Percentiles rank a stretch among this genome's conserved stretches.
Conservation (phyloP, 2,113 vertebrate genomes). For the Hyperoodon ampullatus region DNA sequence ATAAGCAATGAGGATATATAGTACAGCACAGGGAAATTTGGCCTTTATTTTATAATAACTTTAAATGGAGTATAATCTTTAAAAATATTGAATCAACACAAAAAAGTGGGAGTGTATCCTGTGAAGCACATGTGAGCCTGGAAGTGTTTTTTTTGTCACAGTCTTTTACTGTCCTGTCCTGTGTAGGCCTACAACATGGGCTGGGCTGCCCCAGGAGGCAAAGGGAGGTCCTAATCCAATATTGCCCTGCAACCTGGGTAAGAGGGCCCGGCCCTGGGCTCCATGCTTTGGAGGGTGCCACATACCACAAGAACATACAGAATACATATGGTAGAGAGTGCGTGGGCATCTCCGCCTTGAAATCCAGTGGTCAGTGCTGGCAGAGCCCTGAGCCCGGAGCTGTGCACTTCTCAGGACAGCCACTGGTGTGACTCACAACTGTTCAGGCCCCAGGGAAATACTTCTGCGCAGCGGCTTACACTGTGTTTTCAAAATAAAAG, state of each 20-base stretch:
- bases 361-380: background rate
- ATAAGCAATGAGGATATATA: too few species aligned
- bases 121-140: background rate
- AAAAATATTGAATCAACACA: too few species aligned
- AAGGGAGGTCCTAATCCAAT: background rate
- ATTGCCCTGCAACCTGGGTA: background rate
- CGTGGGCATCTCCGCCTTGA: background rate
- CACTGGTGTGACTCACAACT: background rate
- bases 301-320: background rate
- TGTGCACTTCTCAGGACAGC: background rate
- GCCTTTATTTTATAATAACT: too few species aligned
- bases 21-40: too few species aligned
- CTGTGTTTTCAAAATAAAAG: constrained; percentile 15
- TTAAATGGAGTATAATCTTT: too few species aligned
- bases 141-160: background rate
- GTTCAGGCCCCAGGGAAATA: background rate
- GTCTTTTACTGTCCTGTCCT: background rate
- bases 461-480: background rate
- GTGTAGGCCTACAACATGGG: background rate
- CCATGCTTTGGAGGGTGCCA: background rate
- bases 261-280: background rate
- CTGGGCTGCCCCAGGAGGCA: background rate
- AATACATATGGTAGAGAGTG: fast-evolving
- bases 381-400: background rate
- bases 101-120: background rate